phyloP scores from a whole-genome alignment of 2,797 vertebrate species.

The Cryptoprocta ferox region DNA sequence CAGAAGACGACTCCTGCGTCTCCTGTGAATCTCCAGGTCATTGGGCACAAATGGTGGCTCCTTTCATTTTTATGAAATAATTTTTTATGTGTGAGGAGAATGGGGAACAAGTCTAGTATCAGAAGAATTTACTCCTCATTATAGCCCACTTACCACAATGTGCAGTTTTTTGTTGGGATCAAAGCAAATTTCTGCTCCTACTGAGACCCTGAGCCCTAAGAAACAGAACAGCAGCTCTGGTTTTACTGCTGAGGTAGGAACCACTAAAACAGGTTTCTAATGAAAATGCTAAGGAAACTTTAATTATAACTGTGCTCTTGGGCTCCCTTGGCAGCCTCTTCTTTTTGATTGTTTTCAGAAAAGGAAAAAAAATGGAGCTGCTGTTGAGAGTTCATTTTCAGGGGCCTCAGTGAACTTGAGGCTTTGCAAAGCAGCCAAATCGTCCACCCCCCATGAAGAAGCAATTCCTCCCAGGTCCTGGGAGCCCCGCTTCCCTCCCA shows the following conservation, averaged over 20 bases:
- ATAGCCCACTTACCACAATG: background rate
- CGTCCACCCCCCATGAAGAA: background rate
- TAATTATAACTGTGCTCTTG: slow-evolving; percentile 83
- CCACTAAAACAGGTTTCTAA: slow-evolving; percentile 79
- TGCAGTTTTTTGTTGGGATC: slow-evolving; percentile 1
- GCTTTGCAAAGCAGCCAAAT: background rate
- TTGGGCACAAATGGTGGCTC: background rate
- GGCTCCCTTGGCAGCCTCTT: slow-evolving; percentile 78
- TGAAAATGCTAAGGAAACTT: slow-evolving; percentile 82
- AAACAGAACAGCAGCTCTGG: background rate
- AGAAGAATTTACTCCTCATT: background rate
- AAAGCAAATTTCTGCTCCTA: background rate
- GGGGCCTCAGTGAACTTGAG: background rate
- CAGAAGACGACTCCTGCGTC: too few species aligned
- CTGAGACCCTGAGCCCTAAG: background rate
- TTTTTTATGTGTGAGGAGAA: background rate
- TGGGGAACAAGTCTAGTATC: background rate
- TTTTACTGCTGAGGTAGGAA: slow-evolving; percentile 73
- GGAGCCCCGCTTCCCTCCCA: background rate
- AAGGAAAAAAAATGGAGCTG: background rate
- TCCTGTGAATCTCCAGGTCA: background rate
- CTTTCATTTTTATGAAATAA: background rate
- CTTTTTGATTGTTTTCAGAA: slow-evolving; percentile 80
- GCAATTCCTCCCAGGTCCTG: background rate
- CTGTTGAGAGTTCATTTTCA: slow-evolving; percentile 22